Percentiles rank a stretch among this genome's conserved stretches.
Evolutionary conservation across 2,113 vertebrate genomes (phyloP).

Genomic region (Cinclus mexicanus): DNA sequence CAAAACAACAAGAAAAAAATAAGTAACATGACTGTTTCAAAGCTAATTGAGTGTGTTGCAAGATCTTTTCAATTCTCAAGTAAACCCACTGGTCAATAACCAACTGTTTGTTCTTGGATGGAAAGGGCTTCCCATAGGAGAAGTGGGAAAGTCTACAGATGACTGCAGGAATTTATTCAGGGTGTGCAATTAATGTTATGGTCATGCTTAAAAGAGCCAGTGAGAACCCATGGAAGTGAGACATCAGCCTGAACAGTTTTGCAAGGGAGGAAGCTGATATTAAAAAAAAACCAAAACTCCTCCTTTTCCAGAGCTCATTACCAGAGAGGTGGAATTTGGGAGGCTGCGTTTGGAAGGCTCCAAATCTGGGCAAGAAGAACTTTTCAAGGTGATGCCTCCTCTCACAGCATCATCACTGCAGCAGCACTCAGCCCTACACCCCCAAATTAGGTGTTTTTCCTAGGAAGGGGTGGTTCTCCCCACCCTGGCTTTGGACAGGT

Average conservation of each 20-base stretch:
- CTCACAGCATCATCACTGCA: rapidly evolving
- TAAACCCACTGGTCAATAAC: not conserved
- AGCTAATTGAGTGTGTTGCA: slow-evolving; percentile 25
- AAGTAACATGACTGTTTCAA: not conserved
- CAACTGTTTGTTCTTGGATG: not conserved
- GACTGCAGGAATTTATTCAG: not conserved
- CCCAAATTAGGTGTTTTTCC: rapidly evolving
- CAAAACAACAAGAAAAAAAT: not conserved
- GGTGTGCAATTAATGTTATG: not conserved
- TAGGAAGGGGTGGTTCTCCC: not conserved
- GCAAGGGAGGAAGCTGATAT: not conserved
- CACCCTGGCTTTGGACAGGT: rapidly evolving
- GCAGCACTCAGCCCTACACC: not conserved
- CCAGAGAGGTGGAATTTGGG: not conserved
- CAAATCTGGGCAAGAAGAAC: not conserved
- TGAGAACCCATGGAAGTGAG: not conserved
- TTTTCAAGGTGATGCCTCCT: not conserved
- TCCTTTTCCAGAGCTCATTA: not conserved
- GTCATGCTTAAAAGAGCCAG: not conserved
- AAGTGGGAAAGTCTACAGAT: not conserved
- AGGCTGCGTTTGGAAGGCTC: not conserved
- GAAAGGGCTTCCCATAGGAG: not conserved
- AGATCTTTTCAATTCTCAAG: not conserved
- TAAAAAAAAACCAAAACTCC: rapidly evolving
- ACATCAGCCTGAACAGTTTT: not conserved